These are phyloP conservation scores for Clarias gariepinus DNA, from an alignment of 2,113 vertebrate genomes.

Conservation along the genomic window DNA sequence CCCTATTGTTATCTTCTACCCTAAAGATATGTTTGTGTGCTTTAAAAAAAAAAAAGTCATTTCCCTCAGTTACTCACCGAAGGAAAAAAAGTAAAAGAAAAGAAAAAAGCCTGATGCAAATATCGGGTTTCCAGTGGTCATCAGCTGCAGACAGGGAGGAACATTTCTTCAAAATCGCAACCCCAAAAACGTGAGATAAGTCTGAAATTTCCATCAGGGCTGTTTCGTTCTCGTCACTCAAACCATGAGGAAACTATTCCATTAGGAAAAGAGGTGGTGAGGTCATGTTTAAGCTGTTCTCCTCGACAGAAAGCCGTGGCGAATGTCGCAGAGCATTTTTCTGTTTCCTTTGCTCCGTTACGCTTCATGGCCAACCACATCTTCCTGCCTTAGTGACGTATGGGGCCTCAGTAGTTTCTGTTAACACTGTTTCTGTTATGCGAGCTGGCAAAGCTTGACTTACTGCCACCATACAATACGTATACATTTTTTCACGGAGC, in stretches of 20 bases:
- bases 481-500: not conserved
- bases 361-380: conserved; percentile 71
- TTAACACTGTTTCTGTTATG: not conserved
- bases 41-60: conserved; percentile 23
- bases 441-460: not conserved
- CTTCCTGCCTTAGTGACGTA: conserved; percentile 60
- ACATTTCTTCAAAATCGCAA: conserved; percentile 65
- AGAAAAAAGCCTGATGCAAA: conserved; percentile 55
- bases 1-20: conserved; percentile 6
- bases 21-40: conserved; percentile 43
- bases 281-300: conserved; percentile 53
- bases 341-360: conserved; percentile 76
- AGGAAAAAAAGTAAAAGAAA: conserved; percentile 55
- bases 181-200: conserved; percentile 60
- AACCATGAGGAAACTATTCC: conserved; percentile 67
- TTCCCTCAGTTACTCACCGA: conserved; percentile 52
- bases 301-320: conserved; percentile 64
- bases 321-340: conserved; percentile 66
- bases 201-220: conserved; percentile 67
- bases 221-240: conserved; percentile 55
- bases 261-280: conserved; percentile 67
- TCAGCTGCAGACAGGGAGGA: conserved; percentile 38
- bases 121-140: conserved; percentile 69
- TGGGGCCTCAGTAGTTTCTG: conserved; percentile 13
- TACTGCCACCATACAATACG: not conserved